Evolutionary conservation across 92 coral and sea anemone species (phyloP), one percentile per base, ranked within the genome.

Genomic region (Nematostella vectensis): DNA sequence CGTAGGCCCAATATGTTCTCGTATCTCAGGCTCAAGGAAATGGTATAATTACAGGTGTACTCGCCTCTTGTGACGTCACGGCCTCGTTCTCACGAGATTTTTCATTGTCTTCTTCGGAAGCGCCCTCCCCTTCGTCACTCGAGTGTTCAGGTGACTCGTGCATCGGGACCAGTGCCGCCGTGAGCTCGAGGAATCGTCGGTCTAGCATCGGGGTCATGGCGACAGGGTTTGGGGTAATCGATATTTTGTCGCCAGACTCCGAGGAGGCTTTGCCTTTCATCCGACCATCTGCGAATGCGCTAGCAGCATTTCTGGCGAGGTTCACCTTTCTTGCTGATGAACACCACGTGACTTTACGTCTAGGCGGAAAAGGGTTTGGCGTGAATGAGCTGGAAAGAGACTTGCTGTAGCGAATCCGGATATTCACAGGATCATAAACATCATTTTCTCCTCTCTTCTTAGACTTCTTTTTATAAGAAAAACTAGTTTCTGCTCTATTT

Each of bases 101-200:
- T 33, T 33, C 40, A 6, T 33, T 15, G 40, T 33, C 40, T 6
- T 15, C 40, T 6, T 6, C 6, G 40, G 6, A 6, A 6, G 40
- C 15, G 15, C 15, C 40, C 40, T 33, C 40, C 15, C 11, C 48
- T 13, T 29, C 72, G 27, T 55, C 56, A 18, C 40, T 60, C 28
- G 62, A 66, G 47, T 49, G 44, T n/a, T 54, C 65, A 2, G 54
- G 52, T 3, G 27, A 50, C 2, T 40, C 12, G 20, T 39, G 54
- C 72, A 66, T 66, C 0, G 72, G 72, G 1, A 66, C 72, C 15
- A 66, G 52, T 20, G 28, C 50, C 2, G 72, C 72, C 24, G 54
- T 25, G 2, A 66, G 47, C 17, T 31, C 72, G 11, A 66, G 61
- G 16, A 66, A 66, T 20, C 72, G 27, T 48, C 49, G 43, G 53